Conservation (phyloP, 2,113 vertebrate species). For the Phalacrocorax carbo region DNA sequence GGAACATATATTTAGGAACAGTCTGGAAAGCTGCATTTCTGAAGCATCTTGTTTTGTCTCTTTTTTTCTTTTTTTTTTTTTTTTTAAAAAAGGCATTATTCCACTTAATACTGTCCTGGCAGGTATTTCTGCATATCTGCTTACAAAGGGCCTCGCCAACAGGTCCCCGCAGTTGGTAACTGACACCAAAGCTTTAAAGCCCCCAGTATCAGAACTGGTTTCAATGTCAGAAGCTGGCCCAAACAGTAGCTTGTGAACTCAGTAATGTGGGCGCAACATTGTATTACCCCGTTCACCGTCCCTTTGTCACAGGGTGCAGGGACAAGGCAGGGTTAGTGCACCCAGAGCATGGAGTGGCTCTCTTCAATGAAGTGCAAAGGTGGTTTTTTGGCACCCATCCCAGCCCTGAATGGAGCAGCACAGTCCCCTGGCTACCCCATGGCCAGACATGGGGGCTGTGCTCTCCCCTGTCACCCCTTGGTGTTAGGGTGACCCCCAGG, state of each 20-base stretch:
- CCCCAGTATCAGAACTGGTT: background rate
- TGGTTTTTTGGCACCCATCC: background rate
- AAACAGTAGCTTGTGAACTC: background rate
- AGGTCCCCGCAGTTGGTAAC: background rate
- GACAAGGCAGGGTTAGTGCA: background rate
- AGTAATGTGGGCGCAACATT: fast-evolving
- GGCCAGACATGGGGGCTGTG: fast-evolving
- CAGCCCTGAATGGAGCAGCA: background rate
- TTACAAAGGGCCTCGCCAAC: background rate
- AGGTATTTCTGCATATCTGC: background rate
- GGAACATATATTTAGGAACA: background rate
- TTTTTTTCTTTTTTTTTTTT: background rate
- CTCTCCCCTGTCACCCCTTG: background rate
- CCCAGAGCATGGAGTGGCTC: background rate
- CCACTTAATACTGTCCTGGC: background rate
- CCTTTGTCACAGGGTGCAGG: background rate
- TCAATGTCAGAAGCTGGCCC: background rate
- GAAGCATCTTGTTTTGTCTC: background rate
- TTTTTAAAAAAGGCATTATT: background rate
- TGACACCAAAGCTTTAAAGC: background rate
- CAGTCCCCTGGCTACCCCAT: background rate
- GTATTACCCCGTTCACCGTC: fast-evolving
- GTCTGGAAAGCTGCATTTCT: background rate
- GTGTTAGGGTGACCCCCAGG: background rate
- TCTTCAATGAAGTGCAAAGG: background rate